A percentile compares a stretch with the other conserved stretches of the same genome.
Conservation (phyloP, 1,140 invertebrate species). For the Spodoptera litura region DNA sequence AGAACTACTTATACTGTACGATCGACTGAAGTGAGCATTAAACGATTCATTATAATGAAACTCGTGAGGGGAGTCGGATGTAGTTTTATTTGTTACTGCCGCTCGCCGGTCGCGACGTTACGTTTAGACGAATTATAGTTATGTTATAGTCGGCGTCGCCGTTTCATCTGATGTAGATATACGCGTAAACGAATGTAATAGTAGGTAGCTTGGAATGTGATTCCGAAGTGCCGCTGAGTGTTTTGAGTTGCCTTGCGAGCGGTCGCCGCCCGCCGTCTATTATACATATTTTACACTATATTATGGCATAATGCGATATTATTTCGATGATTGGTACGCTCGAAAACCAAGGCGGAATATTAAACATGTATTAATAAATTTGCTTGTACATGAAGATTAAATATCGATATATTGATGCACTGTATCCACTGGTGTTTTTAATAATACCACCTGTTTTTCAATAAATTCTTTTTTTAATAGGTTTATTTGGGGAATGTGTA, state of each 20-base stretch:
- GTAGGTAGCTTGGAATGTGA: constrained; percentile 79
- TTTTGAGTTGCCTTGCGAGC: constrained; percentile 64
- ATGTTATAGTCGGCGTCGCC: constrained; percentile 60
- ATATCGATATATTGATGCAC: constrained; percentile 86
- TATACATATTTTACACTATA: constrained; percentile 81
- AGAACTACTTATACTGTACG: constrained; percentile 77
- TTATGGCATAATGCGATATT: constrained; percentile 82
- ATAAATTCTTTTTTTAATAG: constrained; percentile 76
- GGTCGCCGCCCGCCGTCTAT: constrained; percentile 57
- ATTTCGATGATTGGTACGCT: constrained; percentile 69
- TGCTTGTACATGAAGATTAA: constrained; percentile 85
- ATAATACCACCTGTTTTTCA: constrained; percentile 81
- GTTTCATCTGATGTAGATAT: constrained; percentile 60
- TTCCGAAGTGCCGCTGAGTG: constrained; percentile 68
- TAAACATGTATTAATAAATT: constrained; percentile 82
- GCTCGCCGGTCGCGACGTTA: constrained; percentile 57
- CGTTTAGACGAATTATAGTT: constrained; percentile 72
- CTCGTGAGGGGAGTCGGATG: constrained; percentile 67
- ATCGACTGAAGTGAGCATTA: constrained; percentile 77
- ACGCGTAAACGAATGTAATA: constrained; percentile 56
- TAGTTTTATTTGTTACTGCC: constrained; percentile 73
- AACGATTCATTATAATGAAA: constrained; percentile 71
- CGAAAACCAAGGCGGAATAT: constrained; percentile 67
- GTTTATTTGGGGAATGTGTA: constrained; percentile 84
- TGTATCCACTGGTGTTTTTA: constrained; percentile 84